phyloP scores from a whole-genome alignment of 2,113 vertebrate species.

The Alectura lathami region DNA sequence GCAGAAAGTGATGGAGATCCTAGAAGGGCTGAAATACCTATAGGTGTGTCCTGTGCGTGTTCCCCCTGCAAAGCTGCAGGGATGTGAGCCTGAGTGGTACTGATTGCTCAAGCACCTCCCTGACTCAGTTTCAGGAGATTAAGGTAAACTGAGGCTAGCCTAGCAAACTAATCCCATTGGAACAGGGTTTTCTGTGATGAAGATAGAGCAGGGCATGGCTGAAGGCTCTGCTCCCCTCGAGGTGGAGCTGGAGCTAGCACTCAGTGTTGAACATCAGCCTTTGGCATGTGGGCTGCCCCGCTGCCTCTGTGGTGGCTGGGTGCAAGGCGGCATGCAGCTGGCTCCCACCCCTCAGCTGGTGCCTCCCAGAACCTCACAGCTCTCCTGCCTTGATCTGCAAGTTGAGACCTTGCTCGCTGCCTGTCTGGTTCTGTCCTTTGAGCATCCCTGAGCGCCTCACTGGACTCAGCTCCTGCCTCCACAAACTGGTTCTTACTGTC shows the following conservation, averaged over 20 bases:
- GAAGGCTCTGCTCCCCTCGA: not conserved
- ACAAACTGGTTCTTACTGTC: not conserved
- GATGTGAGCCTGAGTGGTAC: not conserved
- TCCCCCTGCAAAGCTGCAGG: not conserved
- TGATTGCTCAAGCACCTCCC: not conserved
- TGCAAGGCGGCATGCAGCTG: not conserved
- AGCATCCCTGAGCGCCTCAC: not conserved
- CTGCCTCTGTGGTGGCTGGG: not conserved
- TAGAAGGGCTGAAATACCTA: not conserved
- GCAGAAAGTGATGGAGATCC: not conserved
- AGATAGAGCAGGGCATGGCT: not conserved
- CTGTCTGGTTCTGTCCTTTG: not conserved
- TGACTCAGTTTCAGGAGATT: not conserved
- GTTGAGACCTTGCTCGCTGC: not conserved
- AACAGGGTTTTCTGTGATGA: not conserved
- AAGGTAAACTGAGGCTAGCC: not conserved
- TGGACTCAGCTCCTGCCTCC: not conserved
- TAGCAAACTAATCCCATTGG: not conserved
- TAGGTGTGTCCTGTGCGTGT: not conserved
- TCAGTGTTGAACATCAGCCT: not conserved
- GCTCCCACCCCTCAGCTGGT: not conserved
- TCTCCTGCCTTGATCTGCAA: not conserved
- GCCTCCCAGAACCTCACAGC: not conserved
- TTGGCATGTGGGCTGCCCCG: fast-evolving
- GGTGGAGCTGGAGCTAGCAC: not conserved